Conservation (phyloP, 2,113 vertebrate genomes). For the Phalacrocorax aristotelis region DNA sequence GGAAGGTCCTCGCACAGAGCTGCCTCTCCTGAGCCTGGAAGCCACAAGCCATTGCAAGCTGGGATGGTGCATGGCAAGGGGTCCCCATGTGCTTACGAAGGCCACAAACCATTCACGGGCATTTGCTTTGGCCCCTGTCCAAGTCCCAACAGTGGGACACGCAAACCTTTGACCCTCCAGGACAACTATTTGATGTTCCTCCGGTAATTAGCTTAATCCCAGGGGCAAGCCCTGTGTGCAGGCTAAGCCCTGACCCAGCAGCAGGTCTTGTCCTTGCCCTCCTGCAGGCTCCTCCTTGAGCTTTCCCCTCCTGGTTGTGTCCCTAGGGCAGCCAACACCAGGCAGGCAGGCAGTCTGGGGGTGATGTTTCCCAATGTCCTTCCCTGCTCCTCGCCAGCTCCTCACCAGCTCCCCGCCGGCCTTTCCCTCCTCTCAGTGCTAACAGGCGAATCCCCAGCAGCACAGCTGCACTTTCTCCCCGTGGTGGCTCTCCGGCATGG, state of each 20-base stretch:
- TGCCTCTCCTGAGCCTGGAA: not conserved
- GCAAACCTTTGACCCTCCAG: not conserved
- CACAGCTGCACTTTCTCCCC: not conserved
- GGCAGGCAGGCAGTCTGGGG: accelerated
- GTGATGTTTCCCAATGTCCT: accelerated
- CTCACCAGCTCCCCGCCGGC: not conserved
- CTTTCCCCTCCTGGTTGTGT: not conserved
- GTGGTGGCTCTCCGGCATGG: accelerated
- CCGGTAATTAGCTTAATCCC: not conserved
- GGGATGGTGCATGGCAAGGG: accelerated
- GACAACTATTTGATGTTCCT: not conserved
- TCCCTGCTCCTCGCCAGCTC: not conserved
- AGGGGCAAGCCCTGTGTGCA: not conserved
- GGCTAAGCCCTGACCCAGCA: not conserved
- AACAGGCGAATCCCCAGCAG: not conserved
- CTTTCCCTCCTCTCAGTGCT: not conserved
- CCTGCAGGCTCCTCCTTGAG: not conserved
- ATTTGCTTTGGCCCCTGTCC: not conserved
- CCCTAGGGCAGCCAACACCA: not conserved
- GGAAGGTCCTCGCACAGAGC: not conserved
- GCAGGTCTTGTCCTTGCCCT: not conserved
- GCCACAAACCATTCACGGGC: not conserved
- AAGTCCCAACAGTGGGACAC: accelerated
- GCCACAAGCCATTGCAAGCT: not conserved
- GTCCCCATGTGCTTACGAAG: accelerated